These are phyloP conservation scores for Zaprionus ghesquierei DNA, from an alignment of 1,140 invertebrate genomes.

Conservation along the genomic window DNA sequence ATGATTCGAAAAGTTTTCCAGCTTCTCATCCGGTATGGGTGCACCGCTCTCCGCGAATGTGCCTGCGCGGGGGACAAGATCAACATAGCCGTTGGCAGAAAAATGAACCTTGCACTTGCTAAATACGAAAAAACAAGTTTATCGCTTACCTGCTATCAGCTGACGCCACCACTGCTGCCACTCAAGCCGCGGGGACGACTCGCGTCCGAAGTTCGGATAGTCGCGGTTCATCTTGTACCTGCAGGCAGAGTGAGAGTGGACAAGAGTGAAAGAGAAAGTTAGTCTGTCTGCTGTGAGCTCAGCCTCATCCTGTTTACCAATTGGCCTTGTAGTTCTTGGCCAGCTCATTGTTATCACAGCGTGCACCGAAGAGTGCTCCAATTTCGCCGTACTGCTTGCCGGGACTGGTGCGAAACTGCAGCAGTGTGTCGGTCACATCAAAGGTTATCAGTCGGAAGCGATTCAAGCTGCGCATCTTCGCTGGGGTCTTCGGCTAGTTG, in stretches of 20 bases:
- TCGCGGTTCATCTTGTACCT: conserved; percentile 84
- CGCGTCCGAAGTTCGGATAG: conserved; percentile 92
- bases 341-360: conserved; percentile 85
- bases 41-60: conserved; percentile 78
- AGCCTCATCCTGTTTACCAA: conserved; percentile 82
- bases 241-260: not conserved
- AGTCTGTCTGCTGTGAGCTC: not conserved
- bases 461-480: conserved; percentile 80
- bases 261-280: not conserved
- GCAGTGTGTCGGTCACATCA: conserved; percentile 93
- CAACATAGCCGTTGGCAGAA: too few relatives aligned
- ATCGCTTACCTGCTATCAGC: conserved; percentile 68
- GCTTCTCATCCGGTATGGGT: conserved; percentile 81
- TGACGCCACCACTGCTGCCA: conserved; percentile 93
- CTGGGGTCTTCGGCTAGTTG: conserved; percentile 4
- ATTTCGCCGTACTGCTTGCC: conserved; percentile 89
- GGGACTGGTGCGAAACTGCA: conserved; percentile 88
- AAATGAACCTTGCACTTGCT: conserved; percentile 28
- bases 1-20: conserved; percentile 85
- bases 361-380: conserved; percentile 87
- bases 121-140: conserved; percentile 7
- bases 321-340: conserved; percentile 86
- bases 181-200: conserved; percentile 84
- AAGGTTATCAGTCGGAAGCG: conserved; percentile 90
- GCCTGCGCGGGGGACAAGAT: conserved; percentile 28